phyloP scores from a whole-genome alignment of 1,140 invertebrate genomes.

The Drosophila tristis region DNA sequence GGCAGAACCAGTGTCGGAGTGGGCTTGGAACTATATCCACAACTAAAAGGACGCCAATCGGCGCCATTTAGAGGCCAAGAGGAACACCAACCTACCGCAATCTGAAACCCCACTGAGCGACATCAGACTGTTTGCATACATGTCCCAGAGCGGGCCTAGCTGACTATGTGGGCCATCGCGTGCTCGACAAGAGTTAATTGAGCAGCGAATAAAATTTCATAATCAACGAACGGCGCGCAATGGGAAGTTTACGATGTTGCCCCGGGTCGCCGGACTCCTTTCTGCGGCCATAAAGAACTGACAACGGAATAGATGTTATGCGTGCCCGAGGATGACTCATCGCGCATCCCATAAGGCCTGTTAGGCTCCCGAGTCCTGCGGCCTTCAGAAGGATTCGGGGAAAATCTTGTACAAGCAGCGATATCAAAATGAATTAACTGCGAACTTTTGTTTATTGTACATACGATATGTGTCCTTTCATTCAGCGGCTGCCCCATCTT shows the following conservation, averaged over 20 bases:
- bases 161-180: conserved; percentile 70
- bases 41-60: conserved; percentile 11
- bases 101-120: conserved; percentile 20
- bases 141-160: conserved; percentile 9
- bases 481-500: not conserved
- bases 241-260: conserved; percentile 60
- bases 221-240: conserved; percentile 61
- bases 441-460: conserved; percentile 42
- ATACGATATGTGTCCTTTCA: conserved; percentile 15
- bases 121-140: conserved; percentile 27
- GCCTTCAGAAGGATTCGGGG: conserved; percentile 57
- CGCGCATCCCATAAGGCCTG: not conserved
- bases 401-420: conserved; percentile 10
- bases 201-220: conserved; percentile 72
- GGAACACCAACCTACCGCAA: conserved; percentile 41
- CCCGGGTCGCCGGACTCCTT: conserved; percentile 28
- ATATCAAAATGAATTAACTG: conserved; percentile 58
- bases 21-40: no score
- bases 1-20: no score
- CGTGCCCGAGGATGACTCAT: conserved; percentile 62
- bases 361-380: conserved; percentile 16
- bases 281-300: conserved; percentile 54
- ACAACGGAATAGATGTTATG: conserved; percentile 44
- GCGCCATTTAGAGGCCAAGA: conserved; percentile 53
- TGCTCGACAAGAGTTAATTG: conserved; percentile 69